Percentiles rank a stretch among this genome's conserved stretches.
Conservation (phyloP, 2,113 vertebrate genomes). For the Baryphthengus martii region DNA sequence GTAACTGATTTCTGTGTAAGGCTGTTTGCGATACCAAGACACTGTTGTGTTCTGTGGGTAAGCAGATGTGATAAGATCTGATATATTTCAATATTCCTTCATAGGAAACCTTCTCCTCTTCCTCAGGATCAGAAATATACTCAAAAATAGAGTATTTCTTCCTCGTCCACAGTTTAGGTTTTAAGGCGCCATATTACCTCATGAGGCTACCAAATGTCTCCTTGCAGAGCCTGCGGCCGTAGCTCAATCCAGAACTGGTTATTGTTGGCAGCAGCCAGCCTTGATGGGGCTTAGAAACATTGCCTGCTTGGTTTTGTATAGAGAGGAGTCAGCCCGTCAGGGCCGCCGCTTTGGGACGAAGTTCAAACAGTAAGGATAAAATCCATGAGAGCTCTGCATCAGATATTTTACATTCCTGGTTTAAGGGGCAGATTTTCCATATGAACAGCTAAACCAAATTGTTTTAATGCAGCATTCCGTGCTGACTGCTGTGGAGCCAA, state of each 20-base stretch:
- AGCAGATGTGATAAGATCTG: background rate
- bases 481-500: background rate
- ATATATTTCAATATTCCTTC: accelerated
- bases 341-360: background rate
- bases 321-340: background rate
- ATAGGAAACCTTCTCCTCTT: background rate
- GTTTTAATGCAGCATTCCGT: background rate
- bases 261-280: background rate
- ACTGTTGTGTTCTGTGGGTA: background rate
- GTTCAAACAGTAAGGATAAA: background rate
- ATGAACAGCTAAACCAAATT: background rate
- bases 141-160: background rate
- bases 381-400: background rate
- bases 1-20: background rate
- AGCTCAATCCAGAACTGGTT: background rate
- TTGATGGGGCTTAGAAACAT: background rate
- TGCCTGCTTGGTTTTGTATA: background rate
- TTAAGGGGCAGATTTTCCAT: background rate
- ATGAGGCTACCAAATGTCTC: background rate
- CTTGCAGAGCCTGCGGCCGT: background rate
- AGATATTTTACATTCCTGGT: background rate
- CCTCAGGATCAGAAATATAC: background rate
- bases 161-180: background rate
- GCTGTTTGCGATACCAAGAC: background rate
- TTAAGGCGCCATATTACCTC: background rate